Percentiles rank a stretch among this genome's conserved stretches.
These are phyloP conservation scores for Pheosia tremula DNA, from an alignment of 2,888 invertebrate genomes.

Conservation along the genomic window DNA sequence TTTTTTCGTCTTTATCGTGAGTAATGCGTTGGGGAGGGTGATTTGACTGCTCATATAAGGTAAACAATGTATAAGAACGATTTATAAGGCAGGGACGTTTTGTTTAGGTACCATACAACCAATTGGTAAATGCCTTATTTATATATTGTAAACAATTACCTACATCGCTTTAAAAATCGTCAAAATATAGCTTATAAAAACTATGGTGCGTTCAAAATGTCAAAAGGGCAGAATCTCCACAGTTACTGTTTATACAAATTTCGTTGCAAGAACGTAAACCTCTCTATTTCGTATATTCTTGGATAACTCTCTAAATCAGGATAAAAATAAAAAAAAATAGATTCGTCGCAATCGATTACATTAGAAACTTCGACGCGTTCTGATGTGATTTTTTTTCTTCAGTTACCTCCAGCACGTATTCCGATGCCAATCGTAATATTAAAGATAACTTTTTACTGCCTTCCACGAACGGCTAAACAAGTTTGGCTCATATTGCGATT, in stretches of 20 bases:
- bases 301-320: neutral
- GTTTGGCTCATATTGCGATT: conserved; percentile 26
- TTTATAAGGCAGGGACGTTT: neutral
- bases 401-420: conserved; percentile 4
- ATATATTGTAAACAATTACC: too few relatives aligned
- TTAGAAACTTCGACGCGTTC: conserved; percentile 4
- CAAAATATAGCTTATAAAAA: too few relatives aligned
- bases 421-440: conserved; percentile 16
- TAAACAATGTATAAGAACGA: conserved; percentile 14
- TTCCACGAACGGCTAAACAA: conserved; percentile 29
- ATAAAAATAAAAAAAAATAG: neutral
- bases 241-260: too few relatives aligned
- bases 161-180: too few relatives aligned
- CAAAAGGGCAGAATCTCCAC: too few relatives aligned
- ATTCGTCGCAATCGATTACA: neutral
- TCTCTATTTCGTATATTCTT: neutral
- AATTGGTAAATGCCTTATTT: neutral
- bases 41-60: conserved; percentile 16
- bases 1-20: conserved; percentile 21
- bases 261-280: neutral
- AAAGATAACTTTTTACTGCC: conserved; percentile 27
- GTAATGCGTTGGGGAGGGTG: conserved; percentile 26
- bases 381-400: conserved; percentile 2
- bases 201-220: too few relatives aligned
- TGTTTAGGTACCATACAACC: neutral